Conservation (phyloP, 2,797 vertebrate species). For the Distichodus sexfasciatus region DNA sequence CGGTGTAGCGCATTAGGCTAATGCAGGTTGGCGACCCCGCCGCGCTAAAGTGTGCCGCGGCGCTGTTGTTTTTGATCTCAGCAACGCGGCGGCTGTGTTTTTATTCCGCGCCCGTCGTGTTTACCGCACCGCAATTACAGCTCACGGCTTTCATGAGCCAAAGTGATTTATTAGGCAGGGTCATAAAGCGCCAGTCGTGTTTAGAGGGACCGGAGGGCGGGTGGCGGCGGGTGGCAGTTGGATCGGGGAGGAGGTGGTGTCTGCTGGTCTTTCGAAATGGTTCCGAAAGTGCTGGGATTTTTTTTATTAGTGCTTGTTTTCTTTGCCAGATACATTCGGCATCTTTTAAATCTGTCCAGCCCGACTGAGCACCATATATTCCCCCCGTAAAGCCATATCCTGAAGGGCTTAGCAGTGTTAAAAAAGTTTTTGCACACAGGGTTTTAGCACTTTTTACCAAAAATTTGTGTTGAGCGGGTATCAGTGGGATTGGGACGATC, state of each 20-base stretch:
- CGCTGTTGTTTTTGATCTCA: conserved; percentile 34
- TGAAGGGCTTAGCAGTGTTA: no score
- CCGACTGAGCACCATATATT: no score
- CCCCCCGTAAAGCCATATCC: no score
- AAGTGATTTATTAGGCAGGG: conserved; percentile 74
- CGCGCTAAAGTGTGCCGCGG: conserved; percentile 44
- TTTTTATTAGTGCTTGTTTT: no score
- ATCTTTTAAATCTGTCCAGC: background rate
- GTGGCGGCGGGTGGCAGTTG: no score
- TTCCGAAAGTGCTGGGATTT: background rate
- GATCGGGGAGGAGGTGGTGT: no score
- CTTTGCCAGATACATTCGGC: background rate
- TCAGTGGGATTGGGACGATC: no score
- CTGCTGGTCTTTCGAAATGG: conserved; percentile 31
- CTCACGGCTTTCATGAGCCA: conserved; percentile 56
- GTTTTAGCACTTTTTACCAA: no score
- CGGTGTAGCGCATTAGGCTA: conserved; percentile 50
- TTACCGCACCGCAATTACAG: conserved; percentile 61
- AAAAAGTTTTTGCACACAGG: no score
- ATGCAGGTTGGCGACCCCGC: conserved; percentile 49
- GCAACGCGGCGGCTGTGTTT: conserved; percentile 23
- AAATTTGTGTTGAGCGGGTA: no score
- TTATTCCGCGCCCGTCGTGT: conserved; percentile 17
- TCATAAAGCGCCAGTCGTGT: conserved; percentile 65
- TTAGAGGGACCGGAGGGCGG: no score